Conservation (phyloP, 2,888 invertebrate species). For the Agrochola macilenta region DNA sequence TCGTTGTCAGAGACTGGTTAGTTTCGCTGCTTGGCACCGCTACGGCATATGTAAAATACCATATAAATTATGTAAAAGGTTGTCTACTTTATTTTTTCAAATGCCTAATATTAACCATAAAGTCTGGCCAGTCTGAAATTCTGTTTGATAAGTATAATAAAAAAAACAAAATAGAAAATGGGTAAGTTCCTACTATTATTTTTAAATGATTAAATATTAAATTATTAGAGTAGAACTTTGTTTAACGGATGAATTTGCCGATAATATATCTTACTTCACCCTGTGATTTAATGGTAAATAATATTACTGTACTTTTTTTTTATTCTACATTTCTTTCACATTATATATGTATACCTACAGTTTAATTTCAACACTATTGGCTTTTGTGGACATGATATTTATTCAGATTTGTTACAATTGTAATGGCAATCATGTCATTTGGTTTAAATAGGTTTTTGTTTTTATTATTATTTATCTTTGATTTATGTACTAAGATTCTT, state of each 20-base stretch:
- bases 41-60: neutral
- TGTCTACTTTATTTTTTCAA: neutral
- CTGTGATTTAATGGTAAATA: slow-evolving; percentile 10
- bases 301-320: neutral
- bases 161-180: neutral
- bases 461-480: too few species aligned
- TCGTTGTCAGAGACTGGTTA: neutral
- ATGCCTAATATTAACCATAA: neutral
- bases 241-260: neutral
- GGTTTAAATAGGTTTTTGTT: too few species aligned
- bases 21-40: neutral
- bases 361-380: too few species aligned
- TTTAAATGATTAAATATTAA: too few species aligned
- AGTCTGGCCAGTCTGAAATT: neutral
- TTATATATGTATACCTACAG: too few species aligned
- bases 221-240: neutral
- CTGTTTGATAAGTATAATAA: neutral
- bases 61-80: neutral
- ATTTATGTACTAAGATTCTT: too few species aligned
- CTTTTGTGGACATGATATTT: too few species aligned
- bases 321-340: neutral
- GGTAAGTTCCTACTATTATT: neutral
- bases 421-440: too few species aligned
- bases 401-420: too few species aligned
- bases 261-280: neutral